These are phyloP conservation scores for Atta colombica DNA, from an alignment of 1,140 invertebrate genomes.

Conservation along the genomic window DNA sequence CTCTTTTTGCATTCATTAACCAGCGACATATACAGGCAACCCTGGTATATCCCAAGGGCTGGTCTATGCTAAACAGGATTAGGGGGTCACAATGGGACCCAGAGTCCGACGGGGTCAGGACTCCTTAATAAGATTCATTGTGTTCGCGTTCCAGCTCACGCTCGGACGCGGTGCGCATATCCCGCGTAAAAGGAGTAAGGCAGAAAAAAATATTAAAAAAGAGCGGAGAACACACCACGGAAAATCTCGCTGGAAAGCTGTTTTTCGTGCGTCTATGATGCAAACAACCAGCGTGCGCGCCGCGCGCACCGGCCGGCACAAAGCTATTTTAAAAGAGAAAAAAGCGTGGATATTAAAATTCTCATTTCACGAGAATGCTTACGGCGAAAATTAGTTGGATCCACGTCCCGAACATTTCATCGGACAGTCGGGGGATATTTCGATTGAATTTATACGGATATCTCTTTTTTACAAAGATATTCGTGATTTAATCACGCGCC, in stretches of 20 bases:
- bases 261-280: conserved; percentile 32
- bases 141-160: conserved; percentile 46
- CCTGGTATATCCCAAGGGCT: conserved; percentile 7
- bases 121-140: conserved; percentile 63
- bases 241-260: conserved; percentile 56
- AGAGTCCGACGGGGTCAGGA: conserved; percentile 42
- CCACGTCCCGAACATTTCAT: neutral
- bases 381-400: conserved; percentile 18
- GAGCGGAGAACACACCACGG: neutral
- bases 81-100: conserved; percentile 51
- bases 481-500: neutral
- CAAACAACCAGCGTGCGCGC: conserved; percentile 26
- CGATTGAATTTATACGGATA: neutral
- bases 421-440: neutral
- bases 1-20: conserved; percentile 45
- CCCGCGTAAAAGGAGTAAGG: conserved; percentile 29
- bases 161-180: conserved; percentile 56
- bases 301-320: neutral
- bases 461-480: neutral
- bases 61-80: conserved; percentile 64
- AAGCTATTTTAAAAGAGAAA: conserved; percentile 29
- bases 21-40: conserved; percentile 17
- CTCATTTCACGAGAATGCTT: neutral
- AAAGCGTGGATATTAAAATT: conserved; percentile 37
- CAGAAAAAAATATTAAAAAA: neutral